phyloP scores from a whole-genome alignment of 2,888 invertebrate species.

The Branchellion lobata region DNA sequence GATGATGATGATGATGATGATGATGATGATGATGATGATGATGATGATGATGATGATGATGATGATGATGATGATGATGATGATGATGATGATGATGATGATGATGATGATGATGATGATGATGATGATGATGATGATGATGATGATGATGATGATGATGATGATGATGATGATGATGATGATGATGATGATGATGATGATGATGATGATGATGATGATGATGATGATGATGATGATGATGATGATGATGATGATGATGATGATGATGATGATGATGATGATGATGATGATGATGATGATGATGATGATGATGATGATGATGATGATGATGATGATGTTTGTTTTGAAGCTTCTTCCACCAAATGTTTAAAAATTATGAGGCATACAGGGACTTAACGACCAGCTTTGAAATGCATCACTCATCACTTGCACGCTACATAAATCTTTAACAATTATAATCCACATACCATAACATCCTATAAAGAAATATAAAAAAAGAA shows the following conservation, averaged over 20 bases:
- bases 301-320: constrained; percentile 10
- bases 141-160: background rate
- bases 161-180: background rate
- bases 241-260: constrained; percentile 8
- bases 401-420: too few relatives aligned
- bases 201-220: background rate
- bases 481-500: too few relatives aligned
- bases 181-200: constrained; percentile 10
- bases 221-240: background rate
- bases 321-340: background rate
- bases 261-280: constrained; percentile 10
- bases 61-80: constrained; percentile 10
- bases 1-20: constrained; percentile 10
- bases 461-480: too few relatives aligned
- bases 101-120: background rate
- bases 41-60: background rate
- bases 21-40: background rate
- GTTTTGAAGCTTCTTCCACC: background rate
- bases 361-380: too few relatives aligned
- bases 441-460: too few relatives aligned
- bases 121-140: constrained; percentile 10
- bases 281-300: constrained; percentile 9
- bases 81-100: background rate
- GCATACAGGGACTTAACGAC: too few relatives aligned
- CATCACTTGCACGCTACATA: too few relatives aligned